A percentile compares a stretch with the other conserved stretches of the same genome.
Evolutionary conservation across 92 coral and sea anemone species (phyloP).

Genomic region (Parazoanthus swiftii): DNA sequence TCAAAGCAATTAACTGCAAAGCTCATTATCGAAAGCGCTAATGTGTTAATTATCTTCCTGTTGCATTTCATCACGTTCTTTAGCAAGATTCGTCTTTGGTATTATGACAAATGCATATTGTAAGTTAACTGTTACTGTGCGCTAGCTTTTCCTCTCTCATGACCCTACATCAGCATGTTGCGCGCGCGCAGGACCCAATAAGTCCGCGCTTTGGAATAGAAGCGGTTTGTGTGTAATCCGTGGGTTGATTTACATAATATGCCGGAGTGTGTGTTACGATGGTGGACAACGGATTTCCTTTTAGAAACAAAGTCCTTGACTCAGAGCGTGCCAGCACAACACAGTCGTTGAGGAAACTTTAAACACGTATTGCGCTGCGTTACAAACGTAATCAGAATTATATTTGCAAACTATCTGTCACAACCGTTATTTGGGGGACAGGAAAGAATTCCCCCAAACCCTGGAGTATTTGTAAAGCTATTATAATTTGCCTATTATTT

Average conservation of each 20-base stretch:
- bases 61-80: conserved; percentile 43
- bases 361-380: not conserved
- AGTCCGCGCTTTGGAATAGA: not conserved
- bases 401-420: not conserved
- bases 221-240: not conserved
- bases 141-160: not conserved
- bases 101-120: not conserved
- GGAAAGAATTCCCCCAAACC: too few species aligned
- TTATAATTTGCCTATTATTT: not conserved
- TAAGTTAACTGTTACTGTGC: not conserved
- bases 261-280: not conserved
- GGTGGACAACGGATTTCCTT: conserved; percentile 34
- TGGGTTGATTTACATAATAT: not conserved
- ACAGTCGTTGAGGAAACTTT: not conserved
- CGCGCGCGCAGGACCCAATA: not conserved
- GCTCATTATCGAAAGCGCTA: not conserved
- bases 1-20: conserved; percentile 12
- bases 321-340: not conserved
- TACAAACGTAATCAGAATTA: not conserved
- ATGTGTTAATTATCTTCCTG: conserved; percentile 18
- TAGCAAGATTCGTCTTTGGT: not conserved
- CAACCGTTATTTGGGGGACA: not conserved
- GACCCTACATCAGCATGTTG: not conserved
- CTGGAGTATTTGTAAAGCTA: not conserved
- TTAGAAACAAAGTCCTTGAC: conserved; percentile 12